A percentile compares a stretch with the other conserved stretches of the same genome.
Evolutionary conservation across 2,797 vertebrate genomes (phyloP).

Genomic region (Lagothrix lagotricha): DNA sequence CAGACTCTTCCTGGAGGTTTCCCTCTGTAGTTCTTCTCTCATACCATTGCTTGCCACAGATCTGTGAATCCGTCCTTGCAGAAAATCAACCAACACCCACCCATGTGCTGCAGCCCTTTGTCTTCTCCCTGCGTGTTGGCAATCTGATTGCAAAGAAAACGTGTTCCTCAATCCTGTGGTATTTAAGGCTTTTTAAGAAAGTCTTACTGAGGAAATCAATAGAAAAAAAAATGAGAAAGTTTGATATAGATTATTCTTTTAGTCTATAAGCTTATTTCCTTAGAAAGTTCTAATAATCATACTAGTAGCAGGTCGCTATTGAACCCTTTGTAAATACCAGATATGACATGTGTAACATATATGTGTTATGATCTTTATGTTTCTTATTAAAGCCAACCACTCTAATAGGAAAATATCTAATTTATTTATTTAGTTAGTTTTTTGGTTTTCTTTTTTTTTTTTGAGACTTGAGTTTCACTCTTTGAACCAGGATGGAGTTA

Average conservation of each 20-base stretch:
- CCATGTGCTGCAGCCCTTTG: not conserved
- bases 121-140: not conserved
- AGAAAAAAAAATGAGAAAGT: not conserved
- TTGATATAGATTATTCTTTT: conserved; percentile 21
- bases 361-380: not conserved
- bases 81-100: rapidly evolving
- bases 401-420: not conserved
- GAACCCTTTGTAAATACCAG: not conserved
- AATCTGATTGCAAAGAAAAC: not conserved
- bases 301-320: not conserved
- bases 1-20: not conserved
- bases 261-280: not conserved
- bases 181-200: not conserved
- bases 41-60: not conserved
- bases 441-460: not conserved
- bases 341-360: not conserved
- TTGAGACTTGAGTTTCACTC: not conserved
- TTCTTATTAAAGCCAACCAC: not conserved
- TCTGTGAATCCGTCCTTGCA: not conserved
- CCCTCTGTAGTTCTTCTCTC: not conserved
- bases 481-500: not conserved
- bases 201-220: not conserved
- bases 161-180: not conserved
- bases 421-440: not conserved
- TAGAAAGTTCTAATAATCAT: not conserved